Evolutionary conservation across 1,140 invertebrate genomes (phyloP).

Genomic region (Musca vetustissima): DNA sequence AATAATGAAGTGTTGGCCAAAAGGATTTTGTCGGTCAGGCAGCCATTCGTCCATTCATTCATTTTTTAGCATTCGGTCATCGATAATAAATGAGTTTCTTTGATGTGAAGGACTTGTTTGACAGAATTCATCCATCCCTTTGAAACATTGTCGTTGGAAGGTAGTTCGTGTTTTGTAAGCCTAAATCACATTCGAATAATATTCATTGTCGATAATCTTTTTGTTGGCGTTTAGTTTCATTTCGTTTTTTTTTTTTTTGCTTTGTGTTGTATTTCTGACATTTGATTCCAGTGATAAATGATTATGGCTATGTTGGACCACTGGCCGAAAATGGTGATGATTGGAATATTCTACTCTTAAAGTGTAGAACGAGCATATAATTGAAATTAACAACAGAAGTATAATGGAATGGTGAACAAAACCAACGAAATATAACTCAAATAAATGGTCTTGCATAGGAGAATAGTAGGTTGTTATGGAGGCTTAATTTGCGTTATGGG

Average conservation of each 20-base stretch:
- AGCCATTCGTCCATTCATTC: neutral
- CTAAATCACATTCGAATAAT: conserved; percentile 4
- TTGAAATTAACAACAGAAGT: neutral
- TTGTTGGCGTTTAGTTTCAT: too few relatives aligned
- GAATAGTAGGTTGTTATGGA: too few relatives aligned
- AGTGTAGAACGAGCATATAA: neutral
- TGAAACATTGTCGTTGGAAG: too few relatives aligned
- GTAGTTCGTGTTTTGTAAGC: neutral
- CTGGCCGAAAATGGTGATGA: neutral
- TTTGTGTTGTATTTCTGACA: neutral
- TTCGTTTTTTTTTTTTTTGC: neutral
- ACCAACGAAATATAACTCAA: too few relatives aligned
- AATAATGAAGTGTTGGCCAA: too few relatives aligned
- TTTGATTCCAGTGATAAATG: conserved; percentile 11
- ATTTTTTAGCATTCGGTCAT: neutral
- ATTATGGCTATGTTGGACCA: neutral
- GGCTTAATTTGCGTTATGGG: too few relatives aligned
- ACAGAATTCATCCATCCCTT: too few relatives aligned
- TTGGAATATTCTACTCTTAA: too few relatives aligned
- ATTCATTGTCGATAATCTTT: neutral
- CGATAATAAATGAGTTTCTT: conserved; percentile 13
- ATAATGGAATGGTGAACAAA: too few relatives aligned
- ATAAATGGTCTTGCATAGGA: too few relatives aligned
- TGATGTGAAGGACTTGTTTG: neutral
- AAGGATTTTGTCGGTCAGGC: too few relatives aligned